Conservation (phyloP, 2,113 vertebrate species). For the Amphiprion percula region DNA sequence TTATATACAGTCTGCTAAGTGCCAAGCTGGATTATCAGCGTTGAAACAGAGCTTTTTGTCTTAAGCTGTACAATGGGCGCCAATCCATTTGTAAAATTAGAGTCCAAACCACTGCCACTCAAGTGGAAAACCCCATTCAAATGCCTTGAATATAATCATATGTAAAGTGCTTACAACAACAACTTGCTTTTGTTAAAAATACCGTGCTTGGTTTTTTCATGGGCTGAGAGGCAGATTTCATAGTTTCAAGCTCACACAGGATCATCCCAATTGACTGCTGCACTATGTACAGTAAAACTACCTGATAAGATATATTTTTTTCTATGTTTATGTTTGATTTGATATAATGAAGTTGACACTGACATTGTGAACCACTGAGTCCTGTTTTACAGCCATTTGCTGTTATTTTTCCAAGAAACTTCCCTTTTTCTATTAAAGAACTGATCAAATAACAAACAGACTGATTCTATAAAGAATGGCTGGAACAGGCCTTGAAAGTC, state of each 20-base stretch:
- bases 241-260: conserved; percentile 34
- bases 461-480: conserved; percentile 33
- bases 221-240: conserved; percentile 33
- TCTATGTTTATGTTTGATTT: conserved; percentile 32
- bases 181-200: conserved; percentile 65
- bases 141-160: conserved; percentile 78
- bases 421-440: conserved; percentile 34
- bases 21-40: conserved; percentile 84
- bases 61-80: conserved; percentile 82
- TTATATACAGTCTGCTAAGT: conserved; percentile 83
- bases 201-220: conserved; percentile 31
- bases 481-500: conserved; percentile 34
- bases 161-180: conserved; percentile 83
- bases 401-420: conserved; percentile 29
- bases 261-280: conserved; percentile 24
- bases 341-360: conserved; percentile 25
- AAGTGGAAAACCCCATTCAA: conserved; percentile 80
- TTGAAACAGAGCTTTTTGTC: conserved; percentile 83
- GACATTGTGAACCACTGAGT: conserved; percentile 1
- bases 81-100: conserved; percentile 85
- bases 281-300: neutral
- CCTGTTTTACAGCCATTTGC: conserved; percentile 6
- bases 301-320: conserved; percentile 29
- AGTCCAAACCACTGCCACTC: conserved; percentile 79
- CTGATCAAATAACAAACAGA: conserved; percentile 29